These are phyloP conservation scores for Loriculus beryllinus DNA, from an alignment of 2,797 vertebrate species.

Conservation along the genomic window DNA sequence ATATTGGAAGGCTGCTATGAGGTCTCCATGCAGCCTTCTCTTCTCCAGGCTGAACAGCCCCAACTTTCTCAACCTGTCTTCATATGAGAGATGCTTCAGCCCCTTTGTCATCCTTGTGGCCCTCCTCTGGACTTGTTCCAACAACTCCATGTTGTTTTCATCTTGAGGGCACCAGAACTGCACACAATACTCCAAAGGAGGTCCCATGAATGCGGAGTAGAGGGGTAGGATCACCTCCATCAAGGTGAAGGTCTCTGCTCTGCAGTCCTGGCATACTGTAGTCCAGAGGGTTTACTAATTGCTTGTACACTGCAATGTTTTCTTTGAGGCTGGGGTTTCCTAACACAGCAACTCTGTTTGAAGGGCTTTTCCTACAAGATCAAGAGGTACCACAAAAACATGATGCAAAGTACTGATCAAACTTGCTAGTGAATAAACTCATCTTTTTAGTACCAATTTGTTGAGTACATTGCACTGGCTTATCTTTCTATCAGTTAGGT, in stretches of 20 bases:
- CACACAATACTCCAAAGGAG: background rate
- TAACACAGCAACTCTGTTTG: background rate
- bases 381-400: background rate
- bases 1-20: background rate
- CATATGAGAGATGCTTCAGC: background rate
- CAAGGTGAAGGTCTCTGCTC: background rate
- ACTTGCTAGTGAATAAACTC: background rate
- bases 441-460: background rate
- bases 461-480: background rate
- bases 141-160: background rate
- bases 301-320: background rate
- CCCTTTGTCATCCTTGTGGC: background rate
- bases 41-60: background rate
- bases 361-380: background rate
- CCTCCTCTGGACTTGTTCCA: background rate
- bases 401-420: background rate
- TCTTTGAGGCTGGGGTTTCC: accelerated
- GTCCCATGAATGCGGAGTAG: background rate
- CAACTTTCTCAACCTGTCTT: background rate
- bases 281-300: background rate
- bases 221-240: background rate
- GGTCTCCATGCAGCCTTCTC: background rate
- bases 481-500: background rate
- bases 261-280: background rate
- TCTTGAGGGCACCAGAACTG: background rate